Evolutionary conservation across 53 echinoderm and acorn worm species (phyloP).

Genomic region (Astropecten irregularis): DNA sequence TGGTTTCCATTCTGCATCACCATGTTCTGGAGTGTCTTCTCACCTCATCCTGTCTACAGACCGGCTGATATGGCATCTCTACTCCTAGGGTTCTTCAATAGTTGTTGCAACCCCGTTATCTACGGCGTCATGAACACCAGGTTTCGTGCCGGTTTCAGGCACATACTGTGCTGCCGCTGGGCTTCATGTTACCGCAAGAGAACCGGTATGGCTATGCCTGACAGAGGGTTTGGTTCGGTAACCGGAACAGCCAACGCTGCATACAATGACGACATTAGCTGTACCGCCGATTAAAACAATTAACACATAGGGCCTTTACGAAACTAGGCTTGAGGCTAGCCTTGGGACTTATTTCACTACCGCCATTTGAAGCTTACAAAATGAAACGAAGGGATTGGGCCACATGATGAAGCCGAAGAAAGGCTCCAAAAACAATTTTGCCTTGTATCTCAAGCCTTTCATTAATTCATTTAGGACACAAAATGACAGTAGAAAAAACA

Average conservation of each 20-base stretch:
- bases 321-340: no score
- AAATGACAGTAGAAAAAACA: no score
- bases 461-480: no score
- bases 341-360: no score
- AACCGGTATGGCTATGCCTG: neutral
- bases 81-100: slow-evolving; percentile 87
- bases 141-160: slow-evolving; percentile 85
- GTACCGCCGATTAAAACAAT: neutral
- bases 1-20: slow-evolving; percentile 98
- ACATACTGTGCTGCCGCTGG: slow-evolving; percentile 59
- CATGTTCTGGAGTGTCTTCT: slow-evolving; percentile 96
- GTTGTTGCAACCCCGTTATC: slow-evolving; percentile 97
- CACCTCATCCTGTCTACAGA: slow-evolving; percentile 67
- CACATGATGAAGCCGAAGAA: no score
- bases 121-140: slow-evolving; percentile 95
- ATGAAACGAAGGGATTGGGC: no score
- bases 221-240: slow-evolving; percentile 23
- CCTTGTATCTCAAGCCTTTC: no score
- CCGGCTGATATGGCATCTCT: slow-evolving; percentile 80
- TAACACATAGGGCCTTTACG: no score
- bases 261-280: slow-evolving; percentile 6
- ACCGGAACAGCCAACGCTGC: slow-evolving; percentile 2
- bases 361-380: no score
- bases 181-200: slow-evolving; percentile 37
- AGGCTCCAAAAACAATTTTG: no score